phyloP scores from a whole-genome alignment of 2,797 vertebrate genomes.

The Microhierax caerulescens region DNA sequence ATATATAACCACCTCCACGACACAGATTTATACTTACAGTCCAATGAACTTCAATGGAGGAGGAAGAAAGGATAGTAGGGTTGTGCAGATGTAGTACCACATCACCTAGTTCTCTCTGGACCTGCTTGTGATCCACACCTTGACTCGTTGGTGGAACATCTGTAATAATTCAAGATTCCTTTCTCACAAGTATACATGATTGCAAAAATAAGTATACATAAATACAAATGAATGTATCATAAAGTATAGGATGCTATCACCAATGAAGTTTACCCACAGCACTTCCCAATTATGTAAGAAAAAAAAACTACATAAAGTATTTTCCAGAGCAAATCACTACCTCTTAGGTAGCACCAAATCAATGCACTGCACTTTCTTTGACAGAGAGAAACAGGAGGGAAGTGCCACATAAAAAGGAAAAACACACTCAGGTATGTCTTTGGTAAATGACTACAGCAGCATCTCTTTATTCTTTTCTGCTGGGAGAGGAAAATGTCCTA shows the following conservation, averaged over 20 bases:
- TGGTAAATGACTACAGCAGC: neutral
- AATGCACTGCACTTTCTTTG: neutral
- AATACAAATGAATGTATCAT: neutral
- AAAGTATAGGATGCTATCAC: neutral
- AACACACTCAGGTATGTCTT: neutral
- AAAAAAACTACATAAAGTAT: neutral
- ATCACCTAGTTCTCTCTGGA: slow-evolving; percentile 92
- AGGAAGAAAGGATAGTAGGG: slow-evolving; percentile 95
- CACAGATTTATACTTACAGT: slow-evolving; percentile 82
- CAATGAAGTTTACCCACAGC: neutral
- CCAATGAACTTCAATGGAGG: slow-evolving; percentile 96
- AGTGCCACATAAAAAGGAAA: neutral
- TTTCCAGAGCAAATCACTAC: neutral
- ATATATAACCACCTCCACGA: neutral
- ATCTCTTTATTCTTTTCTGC: neutral
- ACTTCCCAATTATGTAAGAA: neutral
- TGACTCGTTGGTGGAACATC: slow-evolving; percentile 95
- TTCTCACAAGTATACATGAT: neutral
- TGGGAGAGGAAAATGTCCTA: neutral
- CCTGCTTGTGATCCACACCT: slow-evolving; percentile 95
- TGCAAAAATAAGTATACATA: neutral
- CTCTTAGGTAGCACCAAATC: neutral
- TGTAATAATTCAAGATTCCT: slow-evolving; percentile 67
- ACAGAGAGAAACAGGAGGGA: neutral
- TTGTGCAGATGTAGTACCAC: slow-evolving; percentile 96